phyloP scores from a whole-genome alignment of 2,797 vertebrate species.

The Chiloscyllium punctatum region DNA sequence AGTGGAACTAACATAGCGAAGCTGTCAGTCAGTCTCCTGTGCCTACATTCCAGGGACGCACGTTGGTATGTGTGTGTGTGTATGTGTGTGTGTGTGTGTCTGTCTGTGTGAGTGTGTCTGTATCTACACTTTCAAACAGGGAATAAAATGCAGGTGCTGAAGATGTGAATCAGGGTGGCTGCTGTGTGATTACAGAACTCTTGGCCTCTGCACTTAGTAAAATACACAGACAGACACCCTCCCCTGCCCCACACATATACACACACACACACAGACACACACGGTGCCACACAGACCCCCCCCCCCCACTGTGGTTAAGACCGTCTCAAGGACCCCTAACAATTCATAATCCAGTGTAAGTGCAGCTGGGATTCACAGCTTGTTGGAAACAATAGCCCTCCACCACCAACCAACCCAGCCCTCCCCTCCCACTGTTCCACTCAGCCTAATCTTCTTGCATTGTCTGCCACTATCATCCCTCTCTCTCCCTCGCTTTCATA shows the following conservation, averaged over 20 bases:
- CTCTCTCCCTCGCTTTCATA: constrained; percentile 41
- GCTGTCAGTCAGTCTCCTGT: constrained; percentile 47
- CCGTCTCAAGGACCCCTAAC: neutral
- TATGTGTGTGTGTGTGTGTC: constrained; percentile 52
- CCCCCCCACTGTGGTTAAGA: neutral
- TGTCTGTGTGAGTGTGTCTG: constrained; percentile 43
- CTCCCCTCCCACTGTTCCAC: constrained; percentile 45
- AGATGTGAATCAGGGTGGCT: neutral
- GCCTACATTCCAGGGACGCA: constrained; percentile 5
- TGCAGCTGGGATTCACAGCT: constrained; percentile 66
- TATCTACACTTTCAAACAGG: constrained; percentile 26
- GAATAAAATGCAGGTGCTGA: neutral
- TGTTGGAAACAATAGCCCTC: constrained; percentile 65
- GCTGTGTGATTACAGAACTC: neutral
- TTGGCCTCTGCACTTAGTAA: neutral
- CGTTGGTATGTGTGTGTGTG: constrained; percentile 65
- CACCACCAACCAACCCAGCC: constrained; percentile 41
- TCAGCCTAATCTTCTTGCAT: constrained; percentile 55
- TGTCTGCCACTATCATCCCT: constrained; percentile 46
- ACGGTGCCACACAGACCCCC: neutral
- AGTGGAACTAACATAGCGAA: constrained; percentile 79
- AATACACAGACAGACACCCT: neutral
- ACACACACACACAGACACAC: neutral
- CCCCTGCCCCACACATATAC: neutral
- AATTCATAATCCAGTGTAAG: neutral